Evolutionary conservation across 1,140 invertebrate genomes (phyloP), one percentile per base, ranked within the genome.

Genomic region (Drosophila mojavensis): DNA sequence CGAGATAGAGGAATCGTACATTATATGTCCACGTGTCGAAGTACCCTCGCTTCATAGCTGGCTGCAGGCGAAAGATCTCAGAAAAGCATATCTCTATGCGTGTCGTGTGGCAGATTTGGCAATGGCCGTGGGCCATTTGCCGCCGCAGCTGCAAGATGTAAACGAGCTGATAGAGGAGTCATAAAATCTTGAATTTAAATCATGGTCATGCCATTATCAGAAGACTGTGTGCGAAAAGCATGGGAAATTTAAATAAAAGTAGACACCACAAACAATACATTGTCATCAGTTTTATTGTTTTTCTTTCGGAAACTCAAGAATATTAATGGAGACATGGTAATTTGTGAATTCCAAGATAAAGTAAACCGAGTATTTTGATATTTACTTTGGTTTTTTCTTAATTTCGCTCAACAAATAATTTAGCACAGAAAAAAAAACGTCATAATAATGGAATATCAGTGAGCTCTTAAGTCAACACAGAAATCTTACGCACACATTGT

Each of bases 41-140:
- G 92, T 94, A 9, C 69, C 70, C 5, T 94, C 94, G 94, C 66
- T 45, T 6, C 0, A 94, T 3, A 61, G 72, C 28, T 94, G 93
- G 94, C 69, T 91, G 13, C 67, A 82, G 4, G 78, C 88, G 3
- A 70, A 93, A 30, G 92, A 94, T 73, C 92, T 94, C 33, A 90
- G 83, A 17, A 77, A 93, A 5, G 95, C 95, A 0, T 94, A 94
- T 78, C 93, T 94, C 20, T 96, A 96, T 90, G 95, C 94, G 53
- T 96, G 95, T 83, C 91, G 92, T 2, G 92, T 96, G 15, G 79
- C 93, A n/a, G 94, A 95, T 55, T 94, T 96, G 75, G 92, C 94
- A 55, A 92, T 83, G 56, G 82, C 80, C 1, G 93, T 96, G n/a
- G 91, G 82, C 0, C 91, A 93, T 36, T 58, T 92, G 66, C 83